Evolutionary conservation across 2,888 invertebrate species (phyloP), one percentile per base, ranked within the genome.

Genomic region (Geotrupes spiniger): DNA sequence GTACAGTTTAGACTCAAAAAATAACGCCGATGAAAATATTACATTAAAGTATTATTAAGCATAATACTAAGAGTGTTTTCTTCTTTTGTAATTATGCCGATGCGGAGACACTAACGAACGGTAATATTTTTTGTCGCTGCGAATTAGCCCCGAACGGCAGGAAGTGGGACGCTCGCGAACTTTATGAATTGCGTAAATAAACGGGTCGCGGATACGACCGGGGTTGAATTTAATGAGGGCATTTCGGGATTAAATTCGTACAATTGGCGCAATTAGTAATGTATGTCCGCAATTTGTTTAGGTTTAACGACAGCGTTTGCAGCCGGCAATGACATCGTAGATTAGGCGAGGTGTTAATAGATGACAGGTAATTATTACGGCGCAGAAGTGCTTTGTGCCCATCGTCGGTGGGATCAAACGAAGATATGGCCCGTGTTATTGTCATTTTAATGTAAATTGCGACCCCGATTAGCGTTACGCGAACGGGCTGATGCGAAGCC

Each of bases 101-200:
- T n/a, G n/a, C n/a, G n/a, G n/a, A n/a, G n/a, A n/a, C n/a, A n/a
- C n/a, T n/a, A n/a, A n/a, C n/a, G n/a, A n/a, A n/a, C n/a, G n/a
- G n/a, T n/a, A n/a, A n/a, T n/a, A n/a, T n/a, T n/a, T n/a, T n/a
- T n/a, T n/a, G n/a, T n/a, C n/a, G n/a, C n/a, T n/a, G 21, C 6
- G 6, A 21, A 21, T 21, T 21, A 21, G 21, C 21, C 6, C 4
- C 21, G 21, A 58, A 55, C 59, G 57, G n/a, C n/a, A n/a, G n/a
- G n/a, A 53, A 54, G 46, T 47, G 57, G 57, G 62, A 62, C 62
- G 60, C 59, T 58, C 55, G 49, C 57, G 48, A 61, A 62, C 63
- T 63, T 63, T 21, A 21, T 21, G 21, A 21, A 21, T 21, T 21
- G 21, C 21, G 21, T 21, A 21, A 21, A 21, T 21, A 21, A 21